A percentile compares a stretch with the other conserved stretches of the same genome.
Conservation (phyloP, 2,888 invertebrate genomes). For the Cephalotes varians region DNA sequence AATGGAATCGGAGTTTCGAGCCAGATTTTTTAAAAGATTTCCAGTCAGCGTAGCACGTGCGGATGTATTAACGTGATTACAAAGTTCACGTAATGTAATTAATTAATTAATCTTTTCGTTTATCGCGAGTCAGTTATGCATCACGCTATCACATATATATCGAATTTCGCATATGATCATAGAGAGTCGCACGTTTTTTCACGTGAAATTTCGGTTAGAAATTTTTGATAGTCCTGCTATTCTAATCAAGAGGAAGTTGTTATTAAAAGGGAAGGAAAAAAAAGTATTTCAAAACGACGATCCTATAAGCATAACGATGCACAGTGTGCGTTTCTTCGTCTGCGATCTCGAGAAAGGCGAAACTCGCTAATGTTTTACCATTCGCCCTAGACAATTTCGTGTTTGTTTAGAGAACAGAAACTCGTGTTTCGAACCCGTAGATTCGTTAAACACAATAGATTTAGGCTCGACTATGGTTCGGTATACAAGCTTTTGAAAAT, state of each 20-base stretch:
- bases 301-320: conserved; percentile 50
- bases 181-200: conserved; percentile 31
- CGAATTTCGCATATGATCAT: conserved; percentile 6
- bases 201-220: conserved; percentile 31
- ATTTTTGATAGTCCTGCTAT: conserved; percentile 27
- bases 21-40: conserved; percentile 4
- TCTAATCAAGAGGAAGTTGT: conserved; percentile 37
- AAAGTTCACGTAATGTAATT: background rate
- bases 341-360: conserved; percentile 54
- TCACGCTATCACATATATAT: background rate
- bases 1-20: background rate
- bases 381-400: conserved; percentile 78
- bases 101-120: background rate
- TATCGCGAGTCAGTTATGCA: background rate
- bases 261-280: background rate
- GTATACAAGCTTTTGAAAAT: conserved; percentile 48
- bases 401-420: conserved; percentile 79
- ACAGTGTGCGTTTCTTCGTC: conserved; percentile 38
- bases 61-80: background rate
- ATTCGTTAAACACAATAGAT: conserved; percentile 75
- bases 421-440: conserved; percentile 76
- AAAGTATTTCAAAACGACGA: conserved; percentile 38
- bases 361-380: conserved; percentile 61
- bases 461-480: conserved; percentile 66
- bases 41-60: background rate